Evolutionary conservation across 92 coral and sea anemone species (phyloP).

Genomic region (Phenganax subtilis): DNA sequence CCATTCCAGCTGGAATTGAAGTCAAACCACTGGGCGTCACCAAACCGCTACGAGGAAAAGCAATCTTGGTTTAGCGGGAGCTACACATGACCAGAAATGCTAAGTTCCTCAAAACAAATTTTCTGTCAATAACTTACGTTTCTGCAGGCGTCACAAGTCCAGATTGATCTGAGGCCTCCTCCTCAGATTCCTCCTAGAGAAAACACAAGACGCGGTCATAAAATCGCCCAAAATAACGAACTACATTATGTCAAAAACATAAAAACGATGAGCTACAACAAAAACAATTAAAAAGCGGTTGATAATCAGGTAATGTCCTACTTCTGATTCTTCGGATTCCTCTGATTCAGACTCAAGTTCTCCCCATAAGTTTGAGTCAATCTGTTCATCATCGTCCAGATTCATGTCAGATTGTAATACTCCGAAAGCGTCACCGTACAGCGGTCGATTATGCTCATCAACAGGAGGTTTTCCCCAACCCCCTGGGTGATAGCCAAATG

Average conservation of each 20-base stretch:
- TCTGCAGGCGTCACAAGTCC: slow-evolving; percentile 95
- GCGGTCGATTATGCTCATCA: slow-evolving; percentile 91
- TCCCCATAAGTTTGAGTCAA: slow-evolving; percentile 85
- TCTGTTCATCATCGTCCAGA: slow-evolving; percentile 76
- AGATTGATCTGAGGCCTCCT: slow-evolving; percentile 88
- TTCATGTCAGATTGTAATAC: slow-evolving; percentile 65
- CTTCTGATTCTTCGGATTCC: slow-evolving; percentile 93
- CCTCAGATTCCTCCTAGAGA: slow-evolving; percentile 70
- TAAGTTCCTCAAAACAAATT: not conserved
- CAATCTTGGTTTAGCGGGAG: not conserved
- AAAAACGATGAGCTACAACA: not conserved
- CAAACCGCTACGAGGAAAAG: slow-evolving; percentile 54
- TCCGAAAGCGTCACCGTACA: slow-evolving; percentile 97
- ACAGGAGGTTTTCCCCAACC: slow-evolving; percentile 99
- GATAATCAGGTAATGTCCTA: not conserved
- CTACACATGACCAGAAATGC: not conserved
- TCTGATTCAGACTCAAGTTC: slow-evolving; percentile 94
- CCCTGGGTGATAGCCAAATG: slow-evolving; percentile 98
- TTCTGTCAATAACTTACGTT: slow-evolving; percentile 61
- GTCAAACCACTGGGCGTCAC: slow-evolving; percentile 98
- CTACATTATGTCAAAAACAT: not conserved
- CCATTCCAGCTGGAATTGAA: slow-evolving; percentile 99
- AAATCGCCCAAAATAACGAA: not conserved
- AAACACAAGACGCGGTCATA: not conserved
- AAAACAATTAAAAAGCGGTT: not conserved